Evolutionary conservation across 1,140 invertebrate species (phyloP).

Genomic region (Drosophila sulfurigaster): DNA sequence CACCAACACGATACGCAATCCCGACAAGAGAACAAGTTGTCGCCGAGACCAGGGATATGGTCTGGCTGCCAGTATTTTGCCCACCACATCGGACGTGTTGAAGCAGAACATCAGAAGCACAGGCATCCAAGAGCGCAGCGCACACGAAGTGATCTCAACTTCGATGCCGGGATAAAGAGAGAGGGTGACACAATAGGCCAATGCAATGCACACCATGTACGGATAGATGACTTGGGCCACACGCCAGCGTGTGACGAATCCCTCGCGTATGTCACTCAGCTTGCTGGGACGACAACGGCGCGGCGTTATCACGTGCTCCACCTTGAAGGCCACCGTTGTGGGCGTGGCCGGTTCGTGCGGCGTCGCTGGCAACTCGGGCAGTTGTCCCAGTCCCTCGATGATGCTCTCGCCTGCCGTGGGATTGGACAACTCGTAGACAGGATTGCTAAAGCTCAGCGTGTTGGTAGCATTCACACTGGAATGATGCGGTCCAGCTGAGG

Average conservation of each 20-base stretch:
- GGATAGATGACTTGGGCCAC: constrained; percentile 93
- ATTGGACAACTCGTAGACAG: constrained; percentile 90
- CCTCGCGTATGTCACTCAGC: constrained; percentile 85
- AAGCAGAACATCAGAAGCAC: constrained; percentile 95
- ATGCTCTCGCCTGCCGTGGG: constrained; percentile 86
- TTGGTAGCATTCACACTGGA: constrained; percentile 38
- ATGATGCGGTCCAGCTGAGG: constrained; percentile 64
- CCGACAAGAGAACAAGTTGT: constrained; percentile 90
- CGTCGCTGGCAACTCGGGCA: constrained; percentile 80
- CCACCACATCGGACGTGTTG: constrained; percentile 93
- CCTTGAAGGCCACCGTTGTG: constrained; percentile 88
- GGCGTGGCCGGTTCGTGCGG: constrained; percentile 80
- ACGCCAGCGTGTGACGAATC: constrained; percentile 89
- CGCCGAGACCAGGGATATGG: constrained; percentile 92
- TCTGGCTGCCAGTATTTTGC: constrained; percentile 93
- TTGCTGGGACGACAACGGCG: constrained; percentile 85
- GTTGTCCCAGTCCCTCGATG: constrained; percentile 76
- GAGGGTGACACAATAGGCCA: constrained; percentile 95
- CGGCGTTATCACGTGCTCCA: constrained; percentile 91
- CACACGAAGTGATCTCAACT: constrained; percentile 94
- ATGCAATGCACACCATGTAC: constrained; percentile 94
- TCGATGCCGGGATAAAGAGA: constrained; percentile 95
- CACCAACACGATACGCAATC: constrained; percentile 90
- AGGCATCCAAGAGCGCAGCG: constrained; percentile 94
- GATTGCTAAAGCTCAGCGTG: constrained; percentile 88